A percentile compares a stretch with the other conserved stretches of the same genome.
phyloP scores from a whole-genome alignment of 1,140 invertebrate species.

The Aphelinus atriplicis region DNA sequence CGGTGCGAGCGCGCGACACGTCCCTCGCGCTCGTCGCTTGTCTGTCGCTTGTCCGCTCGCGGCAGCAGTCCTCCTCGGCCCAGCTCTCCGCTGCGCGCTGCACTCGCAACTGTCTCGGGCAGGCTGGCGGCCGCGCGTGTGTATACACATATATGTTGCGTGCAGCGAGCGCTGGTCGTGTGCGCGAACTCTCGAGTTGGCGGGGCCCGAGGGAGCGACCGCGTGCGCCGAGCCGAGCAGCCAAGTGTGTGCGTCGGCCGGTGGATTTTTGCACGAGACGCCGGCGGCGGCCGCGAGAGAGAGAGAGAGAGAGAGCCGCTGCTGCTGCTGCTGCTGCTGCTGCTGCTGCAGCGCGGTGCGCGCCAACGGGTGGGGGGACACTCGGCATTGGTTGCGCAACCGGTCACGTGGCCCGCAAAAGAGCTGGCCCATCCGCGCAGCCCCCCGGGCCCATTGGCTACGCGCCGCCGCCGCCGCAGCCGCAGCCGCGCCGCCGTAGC shows the following conservation, averaged over 20 bases:
- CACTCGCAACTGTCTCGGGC: conserved; percentile 42
- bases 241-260: no score
- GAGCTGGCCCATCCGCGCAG: conserved; percentile 21
- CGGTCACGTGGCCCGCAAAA: conserved; percentile 30
- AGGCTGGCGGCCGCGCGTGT: no score
- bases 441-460: not conserved
- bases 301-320: not conserved
- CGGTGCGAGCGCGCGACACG: no score
- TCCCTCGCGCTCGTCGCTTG: no score
- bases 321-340: conserved; percentile 36
- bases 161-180: no score
- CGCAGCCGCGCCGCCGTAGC: not conserved
- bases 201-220: no score
- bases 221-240: no score
- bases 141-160: no score
- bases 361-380: no score
- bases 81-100: conserved; percentile 56
- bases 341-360: not conserved
- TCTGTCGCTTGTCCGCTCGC: conserved; percentile 43
- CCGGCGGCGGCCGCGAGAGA: no score
- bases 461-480: not conserved
- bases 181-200: no score
- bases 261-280: no score
- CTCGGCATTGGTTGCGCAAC: not conserved
- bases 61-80: conserved; percentile 51